phyloP scores from a whole-genome alignment of 1,140 invertebrate species.

The Drosophila nigrodunni region DNA sequence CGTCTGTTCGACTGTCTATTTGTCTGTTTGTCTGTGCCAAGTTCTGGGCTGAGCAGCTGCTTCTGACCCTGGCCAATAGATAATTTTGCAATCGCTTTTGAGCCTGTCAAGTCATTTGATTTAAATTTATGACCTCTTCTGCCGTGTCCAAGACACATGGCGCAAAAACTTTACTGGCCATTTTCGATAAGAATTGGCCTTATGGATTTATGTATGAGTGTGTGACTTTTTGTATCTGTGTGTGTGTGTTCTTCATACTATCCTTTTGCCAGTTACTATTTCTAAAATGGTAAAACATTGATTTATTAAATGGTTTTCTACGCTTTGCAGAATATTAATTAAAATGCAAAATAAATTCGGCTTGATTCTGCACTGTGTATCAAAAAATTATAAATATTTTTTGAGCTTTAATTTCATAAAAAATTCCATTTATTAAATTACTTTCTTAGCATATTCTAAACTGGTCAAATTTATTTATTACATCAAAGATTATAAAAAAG shows the following conservation, averaged over 20 bases:
- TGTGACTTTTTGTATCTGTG: conserved; percentile 3
- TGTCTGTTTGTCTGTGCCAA: not conserved
- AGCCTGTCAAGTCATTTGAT: conserved; percentile 69
- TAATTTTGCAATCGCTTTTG: conserved; percentile 64
- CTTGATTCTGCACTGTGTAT: too few species aligned
- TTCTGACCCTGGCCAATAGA: conserved; percentile 43
- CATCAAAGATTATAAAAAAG: too few species aligned
- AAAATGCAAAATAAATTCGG: too few species aligned
- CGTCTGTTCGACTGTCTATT: not conserved
- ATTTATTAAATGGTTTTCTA: conserved; percentile 1
- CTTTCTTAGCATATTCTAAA: too few species aligned
- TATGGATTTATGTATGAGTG: not conserved
- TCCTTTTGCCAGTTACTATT: conserved; percentile 4
- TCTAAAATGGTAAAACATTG: conserved; percentile 5
- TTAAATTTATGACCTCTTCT: conserved; percentile 70
- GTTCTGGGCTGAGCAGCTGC: conserved; percentile 38
- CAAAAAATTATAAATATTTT: too few species aligned
- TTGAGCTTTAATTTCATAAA: too few species aligned
- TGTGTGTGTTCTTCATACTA: not conserved
- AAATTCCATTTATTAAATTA: too few species aligned
- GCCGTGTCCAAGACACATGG: conserved; percentile 63
- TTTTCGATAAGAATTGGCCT: conserved; percentile 28
- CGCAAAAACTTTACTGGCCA: conserved; percentile 37
- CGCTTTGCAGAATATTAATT: not conserved
- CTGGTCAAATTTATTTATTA: too few species aligned